Evolutionary conservation across 2,113 vertebrate genomes (phyloP), one percentile per base, ranked within the genome.

Genomic region (Ctenomys sociabilis): DNA sequence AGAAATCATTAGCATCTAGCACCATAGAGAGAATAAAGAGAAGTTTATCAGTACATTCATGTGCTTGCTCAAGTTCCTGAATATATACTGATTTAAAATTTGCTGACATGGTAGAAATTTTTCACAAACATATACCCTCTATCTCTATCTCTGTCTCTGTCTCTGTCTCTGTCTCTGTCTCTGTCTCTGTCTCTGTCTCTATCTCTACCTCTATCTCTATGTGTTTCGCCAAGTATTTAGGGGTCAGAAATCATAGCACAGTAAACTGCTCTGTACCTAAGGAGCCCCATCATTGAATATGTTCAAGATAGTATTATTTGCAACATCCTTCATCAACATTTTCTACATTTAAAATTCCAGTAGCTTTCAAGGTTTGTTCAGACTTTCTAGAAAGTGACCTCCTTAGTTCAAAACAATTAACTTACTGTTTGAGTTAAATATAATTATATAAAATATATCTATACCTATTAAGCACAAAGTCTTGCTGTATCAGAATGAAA

Each of bases 301-400:
- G 93, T 52, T 89, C 40, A 72, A 75, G 59, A 5, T 92, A 70
- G 30, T 61, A 81, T 64, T 93, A 73, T 95, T 95, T 95, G 70
- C 1, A 72, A 92, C 85, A 73, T 61, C 52, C 17, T 77, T 84
- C 59, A 72, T 45, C 3, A 85, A 35, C 77, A 93, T 43, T 96
- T 97, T 93, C 28, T 28, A 92, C 81, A 92, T 95, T 90, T n/a
- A 84, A 8, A 94, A 13, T 85, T 93, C 52, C 94, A 37, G 85
- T 95, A 28, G 3, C 73, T 96, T 96, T 94, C 83, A 19, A 97
- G 91, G 12, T 85, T 81, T 45, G 16, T 75, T 37, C 37, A 84
- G 49, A 81, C 43, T 75, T 83, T 91, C 75, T 94, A 61, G 59
- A 81, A 96, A 93, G 70, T n/a, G 5, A 16, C 87, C 73, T 92